Evolutionary conservation across 1,140 invertebrate genomes (phyloP), one percentile per base, ranked within the genome.

Genomic region (Drosophila novamexicana): DNA sequence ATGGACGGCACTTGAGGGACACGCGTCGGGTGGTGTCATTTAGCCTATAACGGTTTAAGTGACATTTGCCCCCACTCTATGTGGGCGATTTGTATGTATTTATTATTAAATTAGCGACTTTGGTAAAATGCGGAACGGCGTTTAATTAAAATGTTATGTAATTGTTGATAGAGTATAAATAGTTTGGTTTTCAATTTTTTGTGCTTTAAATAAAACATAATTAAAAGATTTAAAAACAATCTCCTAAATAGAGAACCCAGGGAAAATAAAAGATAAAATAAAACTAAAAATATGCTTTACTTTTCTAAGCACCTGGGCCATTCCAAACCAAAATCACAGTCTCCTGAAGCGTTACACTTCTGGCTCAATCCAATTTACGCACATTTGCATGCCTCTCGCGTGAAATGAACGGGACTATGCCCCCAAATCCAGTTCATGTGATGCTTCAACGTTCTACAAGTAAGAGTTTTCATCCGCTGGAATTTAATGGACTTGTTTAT

Each of bases 1-100:
- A 77, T 78, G 56, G 75, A 75, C 66, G 74, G 53, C 49, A 7
- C 22, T 53, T 71, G 47, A 69, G 66, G 45, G 78, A 65, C 75
- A 73, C 75, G 62, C 61, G 79, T 66, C 61, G 52, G 42, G 12
- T 57, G 69, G 64, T 66, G 49, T 54, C 61, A 57, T 68, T 63
- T 47, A 62, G 62, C 61, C 77, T 42, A 1, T 59, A 68, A 59
- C 63, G 63, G 76, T 76, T 83, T 44, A 39, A 44, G 7, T 57
- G 59, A 56, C 16, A 56, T 56, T 53, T 56, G 32, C 16, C 9
- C 34, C 62, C 22, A n/a, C 47, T 7, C 22, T 14, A 8, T 32
- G 71, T 62, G 37, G 71, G 65, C 50, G 47, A 56, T 37, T 37
- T 1, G 58, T 7, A 64, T n/a, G 9, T n/a, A 57, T 18, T 32